Base-by-base conservation (phyloP, 2,797 vertebrate species). In the Natrix natrix region DNA sequence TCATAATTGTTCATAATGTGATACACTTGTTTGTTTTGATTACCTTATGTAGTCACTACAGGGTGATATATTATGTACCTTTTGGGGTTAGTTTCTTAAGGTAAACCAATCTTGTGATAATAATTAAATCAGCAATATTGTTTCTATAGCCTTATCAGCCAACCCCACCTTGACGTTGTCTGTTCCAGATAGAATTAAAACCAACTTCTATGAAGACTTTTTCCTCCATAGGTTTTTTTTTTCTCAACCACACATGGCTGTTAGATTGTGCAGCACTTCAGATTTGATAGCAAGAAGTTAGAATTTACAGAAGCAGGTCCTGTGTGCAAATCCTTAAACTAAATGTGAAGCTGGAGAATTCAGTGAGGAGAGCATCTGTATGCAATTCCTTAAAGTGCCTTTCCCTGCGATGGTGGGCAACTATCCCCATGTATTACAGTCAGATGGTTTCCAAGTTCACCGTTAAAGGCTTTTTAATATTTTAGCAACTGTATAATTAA, bases 31-130 rank as follows among this genome's bases (percentile, higher is more conserved):
- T 83, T 83, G 37, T 93, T 57, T n/a, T 4, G 28, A 13, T 55
- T 93, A 52, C 48, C 48, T 7, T 52, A 14, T 83, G 63, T 3
- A 90, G 54, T 61, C n/a, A 55, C 61, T 66, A 52, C 48, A 83
- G 54, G 91, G 20, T 93, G 32, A 91, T 13, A 26, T 93, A 37
- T 74, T 24, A 91, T 89, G 8, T 37, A 94, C 90, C 90, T 3
- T 14, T 90, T 0, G 63, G 20, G 92, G 91, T 57, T 55, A 32
- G 1, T 54, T 92, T 94, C 22, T 48, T 22, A 52, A 48, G 28
- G 20, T 86, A n/a, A 63, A 69, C 10, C 88, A 55, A 92, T 37
- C 91, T 55, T 32, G 48, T 2, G 5, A 43, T 93, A 93, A 95
- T 91, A 54, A 92, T 78, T 87, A 63, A 94, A 26, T 63, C n/a